Evolutionary conservation across 1,140 invertebrate genomes (phyloP), one percentile per base, ranked within the genome.

Genomic region (Calephelis virginiensis): DNA sequence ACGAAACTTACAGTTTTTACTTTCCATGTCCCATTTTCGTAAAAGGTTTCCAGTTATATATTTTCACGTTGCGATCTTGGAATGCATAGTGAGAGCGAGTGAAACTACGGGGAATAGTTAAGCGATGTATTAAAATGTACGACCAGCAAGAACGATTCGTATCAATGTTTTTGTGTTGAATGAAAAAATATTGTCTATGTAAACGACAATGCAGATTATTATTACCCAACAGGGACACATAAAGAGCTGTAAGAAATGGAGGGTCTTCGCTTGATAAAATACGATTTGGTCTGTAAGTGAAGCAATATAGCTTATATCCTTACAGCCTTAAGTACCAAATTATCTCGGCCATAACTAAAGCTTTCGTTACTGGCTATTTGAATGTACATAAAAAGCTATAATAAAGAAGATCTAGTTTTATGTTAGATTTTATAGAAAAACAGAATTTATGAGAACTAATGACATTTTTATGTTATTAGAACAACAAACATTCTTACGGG

Each of bases 201-300:
- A 85, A 89, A 87, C 78, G 83, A 84, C 80, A 89, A 89, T 87
- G 83, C 80, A 89, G 85, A 89, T 85, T 87, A 87, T 85, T 85
- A 89, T 76, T 86, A 77, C 78, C 80, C 85, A 70, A 65, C 71
- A 70, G 85, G 81, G 85, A 84, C 80, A 76, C 74, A 81, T 83
- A 85, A 82, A 87, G 83, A 84, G 81, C 77, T 78, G 75, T 76
- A 85, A 72, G 74, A 77, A 83, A 84, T 82, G 73, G 76, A 71
- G 74, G 71, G 68, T 75, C 78, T 75, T 70, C 66, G 71, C 72
- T 73, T 70, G 74, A 75, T 77, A 80, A 82, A 74, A 77, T 77
- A 77, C 68, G 75, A 73, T 76, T 74, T 71, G 70, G 67, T 67
- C 66, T 50, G 68, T 73, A 68, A 66, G 71, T 72, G 66, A 60